Conservation (phyloP, 2,888 invertebrate genomes). For the Cabera pusaria region DNA sequence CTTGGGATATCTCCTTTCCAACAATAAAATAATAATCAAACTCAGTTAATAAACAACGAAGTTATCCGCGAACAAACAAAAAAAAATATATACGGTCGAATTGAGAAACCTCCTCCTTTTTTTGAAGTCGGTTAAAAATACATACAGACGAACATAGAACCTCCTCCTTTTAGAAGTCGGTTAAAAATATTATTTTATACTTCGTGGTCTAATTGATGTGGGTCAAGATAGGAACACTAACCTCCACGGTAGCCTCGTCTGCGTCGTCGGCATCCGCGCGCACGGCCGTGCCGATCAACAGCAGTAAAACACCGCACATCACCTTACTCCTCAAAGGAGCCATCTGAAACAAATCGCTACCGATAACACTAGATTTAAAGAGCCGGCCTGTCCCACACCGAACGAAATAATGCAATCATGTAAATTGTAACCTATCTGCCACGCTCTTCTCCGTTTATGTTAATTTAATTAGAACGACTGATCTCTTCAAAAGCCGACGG, state of each 20-base stretch:
- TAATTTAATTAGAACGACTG: constrained; percentile 53
- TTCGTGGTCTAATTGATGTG: constrained; percentile 8
- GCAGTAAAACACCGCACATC: constrained; percentile 54
- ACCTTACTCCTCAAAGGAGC: constrained; percentile 56
- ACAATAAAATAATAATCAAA: too few species aligned
- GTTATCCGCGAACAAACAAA: too few species aligned
- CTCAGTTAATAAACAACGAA: too few species aligned
- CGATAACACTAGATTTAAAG: constrained; percentile 1
- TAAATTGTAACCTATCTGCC: constrained; percentile 18
- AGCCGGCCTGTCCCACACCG: constrained; percentile 1
- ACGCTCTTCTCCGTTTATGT: constrained; percentile 22
- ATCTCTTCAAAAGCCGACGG: constrained; percentile 21
- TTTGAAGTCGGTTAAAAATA: too few species aligned
- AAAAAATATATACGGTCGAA: too few species aligned
- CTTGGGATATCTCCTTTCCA: too few species aligned
- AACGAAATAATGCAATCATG: constrained; percentile 6
- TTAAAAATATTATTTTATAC: constrained; percentile 16
- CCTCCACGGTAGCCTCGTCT: constrained; percentile 69
- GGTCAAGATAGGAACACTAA: constrained; percentile 43
- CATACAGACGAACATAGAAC: too few species aligned
- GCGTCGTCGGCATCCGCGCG: constrained; percentile 46
- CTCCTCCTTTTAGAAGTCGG: too few species aligned
- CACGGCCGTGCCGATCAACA: constrained; percentile 44
- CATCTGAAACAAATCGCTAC: constrained; percentile 61
- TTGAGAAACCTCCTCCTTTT: too few species aligned